Conservation (phyloP, 2,113 vertebrate species). For the Perccottus glenii region DNA sequence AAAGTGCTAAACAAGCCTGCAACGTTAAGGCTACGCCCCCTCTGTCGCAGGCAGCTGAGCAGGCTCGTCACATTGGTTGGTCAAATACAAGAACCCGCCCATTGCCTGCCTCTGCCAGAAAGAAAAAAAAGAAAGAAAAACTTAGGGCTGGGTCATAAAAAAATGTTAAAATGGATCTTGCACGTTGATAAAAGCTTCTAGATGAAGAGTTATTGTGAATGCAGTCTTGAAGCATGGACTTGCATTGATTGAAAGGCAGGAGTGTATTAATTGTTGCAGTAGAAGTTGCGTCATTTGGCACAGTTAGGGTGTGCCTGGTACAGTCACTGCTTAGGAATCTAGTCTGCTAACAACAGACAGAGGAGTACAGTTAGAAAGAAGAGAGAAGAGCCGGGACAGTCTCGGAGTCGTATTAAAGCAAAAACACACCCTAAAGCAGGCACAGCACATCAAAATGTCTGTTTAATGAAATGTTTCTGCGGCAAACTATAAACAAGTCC, state of each 20-base stretch:
- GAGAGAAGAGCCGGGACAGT: constrained; percentile 11
- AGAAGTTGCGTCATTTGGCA: constrained; percentile 35
- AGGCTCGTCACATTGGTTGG: constrained; percentile 65
- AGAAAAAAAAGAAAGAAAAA: constrained; percentile 51
- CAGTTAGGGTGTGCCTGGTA: constrained; percentile 68
- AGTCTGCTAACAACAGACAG: constrained; percentile 37
- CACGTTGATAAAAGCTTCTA: constrained; percentile 9
- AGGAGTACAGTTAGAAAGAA: constrained; percentile 16
- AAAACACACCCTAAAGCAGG: constrained; percentile 43
- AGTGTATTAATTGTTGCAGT: constrained; percentile 12
- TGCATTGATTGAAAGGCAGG: not conserved
- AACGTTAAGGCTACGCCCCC: constrained; percentile 47
- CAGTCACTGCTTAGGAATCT: constrained; percentile 80
- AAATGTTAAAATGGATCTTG: constrained; percentile 5
- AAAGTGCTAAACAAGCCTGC: constrained; percentile 45
- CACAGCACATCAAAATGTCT: not conserved
- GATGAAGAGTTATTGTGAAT: not conserved
- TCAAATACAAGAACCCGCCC: constrained; percentile 30
- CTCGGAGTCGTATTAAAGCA: constrained; percentile 22
- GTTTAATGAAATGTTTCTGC: too few species aligned
- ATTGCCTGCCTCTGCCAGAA: constrained; percentile 45
- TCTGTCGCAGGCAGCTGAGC: constrained; percentile 34
- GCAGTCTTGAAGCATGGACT: not conserved
- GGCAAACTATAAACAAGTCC: not conserved
- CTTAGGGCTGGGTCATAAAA: constrained; percentile 28